Conservation (phyloP, 2,888 invertebrate species). For the Calameuta pallipes region DNA sequence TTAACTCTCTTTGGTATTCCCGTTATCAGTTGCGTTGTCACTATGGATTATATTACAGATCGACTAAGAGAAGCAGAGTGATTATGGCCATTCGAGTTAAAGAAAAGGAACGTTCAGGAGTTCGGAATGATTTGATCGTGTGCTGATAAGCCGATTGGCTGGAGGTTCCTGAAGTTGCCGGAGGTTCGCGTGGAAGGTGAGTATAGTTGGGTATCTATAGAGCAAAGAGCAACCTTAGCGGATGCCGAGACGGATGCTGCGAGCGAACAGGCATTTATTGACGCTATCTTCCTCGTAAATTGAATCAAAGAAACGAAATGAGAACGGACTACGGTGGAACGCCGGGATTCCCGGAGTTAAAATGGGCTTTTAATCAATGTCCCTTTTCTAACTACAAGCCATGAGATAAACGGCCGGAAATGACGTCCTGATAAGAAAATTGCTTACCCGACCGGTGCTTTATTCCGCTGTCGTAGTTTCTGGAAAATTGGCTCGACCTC, state of each 20-base stretch:
- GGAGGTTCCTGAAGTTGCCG: no score
- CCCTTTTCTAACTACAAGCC: slow-evolving; percentile 53
- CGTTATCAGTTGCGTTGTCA: no score
- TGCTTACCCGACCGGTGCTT: slow-evolving; percentile 47
- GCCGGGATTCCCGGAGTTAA: slow-evolving; percentile 48
- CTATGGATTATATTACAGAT: no score
- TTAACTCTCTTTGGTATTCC: no score
- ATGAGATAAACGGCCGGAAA: slow-evolving; percentile 63
- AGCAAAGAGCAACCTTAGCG: neutral
- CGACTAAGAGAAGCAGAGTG: slow-evolving; percentile 16
- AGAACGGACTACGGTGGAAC: slow-evolving; percentile 26
- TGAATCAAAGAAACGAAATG: slow-evolving; percentile 61
- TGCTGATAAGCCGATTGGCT: slow-evolving; percentile 38
- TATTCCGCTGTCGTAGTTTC: slow-evolving; percentile 31
- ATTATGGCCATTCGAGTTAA: slow-evolving; percentile 45
- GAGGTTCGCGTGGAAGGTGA: slow-evolving; percentile 5
- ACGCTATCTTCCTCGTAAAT: slow-evolving; percentile 58
- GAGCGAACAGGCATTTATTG: slow-evolving; percentile 37
- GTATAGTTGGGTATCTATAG: neutral
- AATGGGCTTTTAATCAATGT: slow-evolving; percentile 60
- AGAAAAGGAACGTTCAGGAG: slow-evolving; percentile 36
- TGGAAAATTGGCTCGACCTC: slow-evolving; percentile 49
- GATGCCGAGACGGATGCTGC: slow-evolving; percentile 26
- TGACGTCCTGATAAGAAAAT: slow-evolving; percentile 62
- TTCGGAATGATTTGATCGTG: slow-evolving; percentile 52